These are phyloP conservation scores for Camelus dromedarius DNA, from an alignment of 2,113 vertebrate species.

Conservation along the genomic window DNA sequence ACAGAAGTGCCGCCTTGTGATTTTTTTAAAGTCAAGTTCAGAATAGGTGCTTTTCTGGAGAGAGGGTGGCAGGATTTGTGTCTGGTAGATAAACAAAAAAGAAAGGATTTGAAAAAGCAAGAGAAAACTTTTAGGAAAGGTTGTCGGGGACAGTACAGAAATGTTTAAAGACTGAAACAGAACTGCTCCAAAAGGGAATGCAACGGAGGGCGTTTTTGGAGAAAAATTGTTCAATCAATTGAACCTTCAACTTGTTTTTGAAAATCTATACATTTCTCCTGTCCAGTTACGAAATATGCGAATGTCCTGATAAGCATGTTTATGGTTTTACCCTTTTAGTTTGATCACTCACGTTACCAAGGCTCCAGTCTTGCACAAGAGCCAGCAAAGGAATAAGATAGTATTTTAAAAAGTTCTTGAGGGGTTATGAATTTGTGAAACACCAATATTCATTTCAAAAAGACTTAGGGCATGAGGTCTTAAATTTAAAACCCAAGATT, in stretches of 20 bases:
- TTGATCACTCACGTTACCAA: constrained; percentile 34
- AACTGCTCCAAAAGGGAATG: fast-evolving
- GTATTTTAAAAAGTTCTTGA: constrained; percentile 65
- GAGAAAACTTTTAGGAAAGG: not conserved
- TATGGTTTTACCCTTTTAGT: constrained; percentile 70
- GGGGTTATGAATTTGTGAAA: constrained; percentile 74
- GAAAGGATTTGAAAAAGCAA: not conserved
- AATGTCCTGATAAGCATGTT: constrained; percentile 64
- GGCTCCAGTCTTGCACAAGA: constrained; percentile 61
- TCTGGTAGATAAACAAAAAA: not conserved
- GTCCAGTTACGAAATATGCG: constrained; percentile 63
- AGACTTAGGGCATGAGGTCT: constrained; percentile 21
- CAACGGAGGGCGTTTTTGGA: not conserved
- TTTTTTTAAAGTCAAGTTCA: constrained; percentile 50
- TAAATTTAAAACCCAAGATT: not conserved
- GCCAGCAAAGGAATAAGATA: constrained; percentile 78
- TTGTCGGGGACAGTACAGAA: fast-evolving
- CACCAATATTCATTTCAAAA: not conserved
- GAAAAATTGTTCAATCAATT: constrained; percentile 40
- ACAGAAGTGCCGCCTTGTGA: not conserved
- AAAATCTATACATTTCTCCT: constrained; percentile 68
- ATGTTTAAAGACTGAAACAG: not conserved
- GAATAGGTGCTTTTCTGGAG: not conserved
- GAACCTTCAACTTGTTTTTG: constrained; percentile 67
- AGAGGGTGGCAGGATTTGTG: not conserved